Percentiles rank a stretch among this genome's conserved stretches.
Evolutionary conservation across 2,113 vertebrate genomes (phyloP).

Genomic region (Candoia aspera): DNA sequence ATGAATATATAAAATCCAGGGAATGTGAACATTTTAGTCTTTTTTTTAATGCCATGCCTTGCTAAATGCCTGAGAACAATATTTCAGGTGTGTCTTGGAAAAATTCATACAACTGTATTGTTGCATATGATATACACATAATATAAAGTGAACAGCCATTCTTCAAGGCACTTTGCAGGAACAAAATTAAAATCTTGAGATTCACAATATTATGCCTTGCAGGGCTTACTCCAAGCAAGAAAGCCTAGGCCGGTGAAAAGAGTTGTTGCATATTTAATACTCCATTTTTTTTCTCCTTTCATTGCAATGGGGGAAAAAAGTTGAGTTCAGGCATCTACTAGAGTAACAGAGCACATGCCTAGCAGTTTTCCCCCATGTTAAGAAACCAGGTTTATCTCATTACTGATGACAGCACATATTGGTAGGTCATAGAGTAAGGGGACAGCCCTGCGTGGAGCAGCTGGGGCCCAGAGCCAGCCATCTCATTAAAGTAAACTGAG

Average conservation of each 20-base stretch:
- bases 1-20: slow-evolving; percentile 58
- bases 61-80: slow-evolving; percentile 21
- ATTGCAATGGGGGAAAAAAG: slow-evolving; percentile 41
- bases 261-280: slow-evolving; percentile 19
- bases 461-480: slow-evolving; percentile 82
- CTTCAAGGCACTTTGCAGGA: neutral
- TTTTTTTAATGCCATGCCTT: neutral
- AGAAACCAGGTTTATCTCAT: slow-evolving; percentile 75
- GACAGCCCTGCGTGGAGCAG: slow-evolving; percentile 73
- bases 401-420: slow-evolving; percentile 71
- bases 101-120: neutral
- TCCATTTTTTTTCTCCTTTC: slow-evolving; percentile 25
- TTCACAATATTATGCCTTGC: slow-evolving; percentile 30
- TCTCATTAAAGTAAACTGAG: slow-evolving; percentile 86
- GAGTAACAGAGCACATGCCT: slow-evolving; percentile 62
- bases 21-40: slow-evolving; percentile 6
- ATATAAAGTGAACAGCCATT: slow-evolving; percentile 19
- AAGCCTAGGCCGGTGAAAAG: slow-evolving; percentile 6
- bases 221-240: slow-evolving; percentile 34
- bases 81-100: slow-evolving; percentile 28
- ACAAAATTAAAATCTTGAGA: slow-evolving; percentile 3
- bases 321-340: slow-evolving; percentile 57
- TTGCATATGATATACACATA: neutral
- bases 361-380: slow-evolving; percentile 70
- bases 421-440: slow-evolving; percentile 76